These are phyloP conservation scores for Drosophila lowei DNA, from an alignment of 1,140 invertebrate genomes.

Conservation along the genomic window DNA sequence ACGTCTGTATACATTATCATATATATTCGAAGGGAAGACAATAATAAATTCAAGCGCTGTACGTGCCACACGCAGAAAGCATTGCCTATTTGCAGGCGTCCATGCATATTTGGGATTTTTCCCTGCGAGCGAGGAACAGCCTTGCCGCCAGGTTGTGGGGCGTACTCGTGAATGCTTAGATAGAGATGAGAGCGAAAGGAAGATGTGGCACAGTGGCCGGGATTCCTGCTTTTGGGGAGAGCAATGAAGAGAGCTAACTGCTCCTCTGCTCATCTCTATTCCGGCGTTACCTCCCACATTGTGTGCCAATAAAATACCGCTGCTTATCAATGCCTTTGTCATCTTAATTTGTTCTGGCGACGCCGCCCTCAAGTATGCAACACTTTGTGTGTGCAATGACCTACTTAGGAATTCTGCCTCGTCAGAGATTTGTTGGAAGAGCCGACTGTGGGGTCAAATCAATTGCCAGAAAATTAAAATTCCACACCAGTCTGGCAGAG, in stretches of 20 bases:
- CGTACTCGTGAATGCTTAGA: neutral
- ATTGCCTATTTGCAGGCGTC: constrained; percentile 53
- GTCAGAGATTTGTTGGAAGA: neutral
- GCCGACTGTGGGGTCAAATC: constrained; percentile 22
- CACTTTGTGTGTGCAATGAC: constrained; percentile 40
- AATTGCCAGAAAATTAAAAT: constrained; percentile 39
- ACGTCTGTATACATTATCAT: constrained; percentile 38
- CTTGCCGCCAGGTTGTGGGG: too few species aligned
- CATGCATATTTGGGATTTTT: constrained; percentile 42
- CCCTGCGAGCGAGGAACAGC: neutral
- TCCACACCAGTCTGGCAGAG: constrained; percentile 21
- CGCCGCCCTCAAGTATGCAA: constrained; percentile 31
- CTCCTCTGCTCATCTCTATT: neutral
- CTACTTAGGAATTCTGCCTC: constrained; percentile 28
- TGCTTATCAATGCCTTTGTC: constrained; percentile 20
- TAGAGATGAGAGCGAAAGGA: neutral
- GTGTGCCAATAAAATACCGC: neutral
- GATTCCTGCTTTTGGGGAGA: too few species aligned
- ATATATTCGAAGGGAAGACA: constrained; percentile 25
- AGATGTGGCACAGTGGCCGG: too few species aligned
- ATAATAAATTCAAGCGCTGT: constrained; percentile 59
- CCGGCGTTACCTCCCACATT: neutral
- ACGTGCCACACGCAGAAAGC: constrained; percentile 45
- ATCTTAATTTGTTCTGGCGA: constrained; percentile 25
- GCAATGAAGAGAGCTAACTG: neutral